Percentiles rank a stretch among this genome's conserved stretches.
phyloP scores from a whole-genome alignment of 2,797 vertebrate species.

The Euthynnus affinis region DNA sequence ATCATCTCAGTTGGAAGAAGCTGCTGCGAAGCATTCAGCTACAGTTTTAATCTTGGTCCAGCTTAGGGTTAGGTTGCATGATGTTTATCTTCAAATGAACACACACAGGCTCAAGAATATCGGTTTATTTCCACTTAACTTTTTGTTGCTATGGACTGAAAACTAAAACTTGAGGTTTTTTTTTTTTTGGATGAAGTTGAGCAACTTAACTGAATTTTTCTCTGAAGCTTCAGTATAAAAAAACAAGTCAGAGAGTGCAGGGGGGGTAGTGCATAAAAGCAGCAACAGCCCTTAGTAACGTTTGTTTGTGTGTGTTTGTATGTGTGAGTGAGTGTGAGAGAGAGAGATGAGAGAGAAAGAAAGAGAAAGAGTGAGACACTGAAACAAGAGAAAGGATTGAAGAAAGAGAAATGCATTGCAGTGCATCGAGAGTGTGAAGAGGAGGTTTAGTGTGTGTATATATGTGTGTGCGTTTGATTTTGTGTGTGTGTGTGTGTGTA shows the following conservation, averaged over 20 bases:
- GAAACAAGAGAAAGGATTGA: constrained; percentile 1
- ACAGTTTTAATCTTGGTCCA: not conserved
- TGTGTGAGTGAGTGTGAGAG: constrained; percentile 10
- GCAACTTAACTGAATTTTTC: accelerated
- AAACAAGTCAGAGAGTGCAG: not conserved
- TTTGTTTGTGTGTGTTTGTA: not conserved
- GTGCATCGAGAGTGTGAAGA: not conserved
- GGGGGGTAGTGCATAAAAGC: not conserved
- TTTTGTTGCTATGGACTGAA: not conserved
- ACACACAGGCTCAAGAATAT: not conserved
- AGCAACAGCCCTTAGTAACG: too few relatives aligned
- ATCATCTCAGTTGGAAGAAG: not conserved
- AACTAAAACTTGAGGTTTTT: not conserved
- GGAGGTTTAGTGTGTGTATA: constrained; percentile 15
- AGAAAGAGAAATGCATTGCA: not conserved
- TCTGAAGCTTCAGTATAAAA: constrained; percentile 1
- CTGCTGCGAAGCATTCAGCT: not conserved
- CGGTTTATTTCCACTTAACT: not conserved
- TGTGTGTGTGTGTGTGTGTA: not conserved
- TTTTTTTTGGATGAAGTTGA: not conserved
- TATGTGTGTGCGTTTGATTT: constrained; percentile 27
- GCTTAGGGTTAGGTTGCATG: not conserved
- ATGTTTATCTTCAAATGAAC: not conserved
- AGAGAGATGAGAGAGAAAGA: not conserved
- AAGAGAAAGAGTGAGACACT: not conserved